These are phyloP conservation scores for Lithophane socia DNA, from an alignment of 2,888 invertebrate genomes.

Conservation along the genomic window DNA sequence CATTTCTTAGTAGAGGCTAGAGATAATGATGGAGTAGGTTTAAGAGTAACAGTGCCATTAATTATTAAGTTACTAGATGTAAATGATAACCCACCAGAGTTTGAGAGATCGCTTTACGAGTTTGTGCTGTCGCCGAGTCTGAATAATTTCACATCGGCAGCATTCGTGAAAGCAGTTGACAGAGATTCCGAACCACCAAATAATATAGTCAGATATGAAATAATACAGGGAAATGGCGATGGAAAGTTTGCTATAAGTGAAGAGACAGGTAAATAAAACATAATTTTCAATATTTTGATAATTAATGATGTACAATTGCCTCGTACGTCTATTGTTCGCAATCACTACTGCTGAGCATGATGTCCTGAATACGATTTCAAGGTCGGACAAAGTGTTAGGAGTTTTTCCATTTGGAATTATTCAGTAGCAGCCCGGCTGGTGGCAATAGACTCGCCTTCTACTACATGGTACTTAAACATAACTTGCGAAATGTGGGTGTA, in stretches of 20 bases:
- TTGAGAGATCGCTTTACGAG: conserved; percentile 94
- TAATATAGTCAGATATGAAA: conserved; percentile 96
- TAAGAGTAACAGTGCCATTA: conserved; percentile 93
- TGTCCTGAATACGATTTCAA: background rate
- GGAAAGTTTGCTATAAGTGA: conserved; percentile 94
- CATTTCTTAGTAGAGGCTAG: conserved; percentile 96
- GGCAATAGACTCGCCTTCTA: too few relatives aligned
- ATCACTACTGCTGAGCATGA: background rate
- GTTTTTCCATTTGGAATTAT: background rate
- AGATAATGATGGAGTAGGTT: conserved; percentile 96
- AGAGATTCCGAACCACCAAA: conserved; percentile 96
- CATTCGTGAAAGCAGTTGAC: conserved; percentile 96
- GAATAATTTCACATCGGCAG: conserved; percentile 93
- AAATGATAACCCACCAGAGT: conserved; percentile 96
- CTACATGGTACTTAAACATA: background rate
- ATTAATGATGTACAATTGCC: background rate
- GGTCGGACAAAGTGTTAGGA: background rate
- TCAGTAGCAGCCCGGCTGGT: background rate
- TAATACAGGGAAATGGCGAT: conserved; percentile 94
- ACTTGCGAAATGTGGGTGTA: background rate
- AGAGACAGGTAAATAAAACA: conserved; percentile 90
- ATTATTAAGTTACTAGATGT: conserved; percentile 94
- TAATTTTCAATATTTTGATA: background rate
- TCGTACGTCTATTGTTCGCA: background rate
- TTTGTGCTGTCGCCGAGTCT: conserved; percentile 94